A percentile compares a stretch with the other conserved stretches of the same genome.
phyloP scores from a whole-genome alignment of 2,888 invertebrate species.

The Amphipoea lucens region DNA sequence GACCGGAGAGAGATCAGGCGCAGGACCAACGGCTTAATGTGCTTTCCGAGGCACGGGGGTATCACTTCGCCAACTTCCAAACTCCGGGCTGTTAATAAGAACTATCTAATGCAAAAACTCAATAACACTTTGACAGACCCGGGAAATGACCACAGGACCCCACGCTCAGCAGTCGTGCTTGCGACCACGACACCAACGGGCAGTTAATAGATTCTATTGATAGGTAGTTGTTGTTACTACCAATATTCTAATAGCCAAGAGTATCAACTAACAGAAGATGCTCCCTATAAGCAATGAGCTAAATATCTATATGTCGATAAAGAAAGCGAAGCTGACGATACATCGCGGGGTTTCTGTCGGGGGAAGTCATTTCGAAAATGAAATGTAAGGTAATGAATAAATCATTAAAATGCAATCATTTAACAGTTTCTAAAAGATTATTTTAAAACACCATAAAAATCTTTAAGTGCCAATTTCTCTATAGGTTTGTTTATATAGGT shows the following conservation, averaged over 20 bases:
- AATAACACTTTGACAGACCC: no score
- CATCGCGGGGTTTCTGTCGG: background rate
- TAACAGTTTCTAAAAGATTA: background rate
- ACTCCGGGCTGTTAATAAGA: no score
- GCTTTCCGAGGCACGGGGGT: no score
- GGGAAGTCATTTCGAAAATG: background rate
- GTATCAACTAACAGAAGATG: background rate
- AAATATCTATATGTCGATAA: background rate
- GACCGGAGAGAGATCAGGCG: no score
- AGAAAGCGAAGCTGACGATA: background rate
- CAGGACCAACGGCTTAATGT: no score
- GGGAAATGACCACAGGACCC: no score
- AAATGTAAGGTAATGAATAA: background rate
- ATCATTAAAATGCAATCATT: background rate
- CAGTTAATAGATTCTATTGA: no score
- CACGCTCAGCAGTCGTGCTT: no score
- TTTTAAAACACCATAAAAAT: constrained; percentile 2
- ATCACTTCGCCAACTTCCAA: no score
- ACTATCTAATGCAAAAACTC: no score
- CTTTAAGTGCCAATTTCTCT: background rate
- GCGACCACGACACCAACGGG: no score
- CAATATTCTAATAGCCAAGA: background rate
- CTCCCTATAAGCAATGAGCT: background rate
- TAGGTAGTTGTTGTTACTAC: no score
- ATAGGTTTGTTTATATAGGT: background rate